Conservation (phyloP, 2,888 invertebrate species). For the Hymenopus coronatus region DNA sequence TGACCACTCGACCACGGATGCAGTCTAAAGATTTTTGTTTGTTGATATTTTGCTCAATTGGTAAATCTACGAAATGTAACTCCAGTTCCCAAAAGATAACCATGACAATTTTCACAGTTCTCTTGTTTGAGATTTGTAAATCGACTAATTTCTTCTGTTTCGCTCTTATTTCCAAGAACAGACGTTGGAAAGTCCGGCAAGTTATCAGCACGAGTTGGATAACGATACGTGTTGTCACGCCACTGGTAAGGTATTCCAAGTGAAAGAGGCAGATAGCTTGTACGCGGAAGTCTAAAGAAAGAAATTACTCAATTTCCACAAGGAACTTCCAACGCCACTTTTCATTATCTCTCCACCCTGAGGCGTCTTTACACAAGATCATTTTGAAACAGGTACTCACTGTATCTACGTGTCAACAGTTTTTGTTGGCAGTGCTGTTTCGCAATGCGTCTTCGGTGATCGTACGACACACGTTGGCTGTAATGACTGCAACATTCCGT, state of each 20-base stretch:
- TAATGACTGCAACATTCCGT: not conserved
- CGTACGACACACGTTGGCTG: not conserved
- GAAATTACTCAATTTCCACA: not conserved
- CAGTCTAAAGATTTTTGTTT: no score
- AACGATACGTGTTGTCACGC: not conserved
- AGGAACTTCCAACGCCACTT: not conserved
- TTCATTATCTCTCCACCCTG: not conserved
- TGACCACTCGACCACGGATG: no score
- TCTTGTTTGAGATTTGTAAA: not conserved
- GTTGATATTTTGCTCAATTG: no score
- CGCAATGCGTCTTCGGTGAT: not conserved
- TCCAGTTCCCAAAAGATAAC: no score
- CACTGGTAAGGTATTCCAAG: not conserved
- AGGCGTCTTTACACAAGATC: constrained; percentile 3
- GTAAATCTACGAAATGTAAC: not conserved
- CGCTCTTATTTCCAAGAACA: not conserved
- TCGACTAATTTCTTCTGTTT: no score
- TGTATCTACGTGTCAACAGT: not conserved
- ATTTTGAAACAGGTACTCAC: not conserved
- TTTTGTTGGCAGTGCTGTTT: not conserved
- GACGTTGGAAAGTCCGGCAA: no score
- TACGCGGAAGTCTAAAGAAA: not conserved
- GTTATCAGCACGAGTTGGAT: no score
- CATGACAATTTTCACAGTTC: not conserved
- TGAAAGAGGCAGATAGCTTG: not conserved